Conservation (phyloP, 2,113 vertebrate species). For the Ovibos moschatus region DNA sequence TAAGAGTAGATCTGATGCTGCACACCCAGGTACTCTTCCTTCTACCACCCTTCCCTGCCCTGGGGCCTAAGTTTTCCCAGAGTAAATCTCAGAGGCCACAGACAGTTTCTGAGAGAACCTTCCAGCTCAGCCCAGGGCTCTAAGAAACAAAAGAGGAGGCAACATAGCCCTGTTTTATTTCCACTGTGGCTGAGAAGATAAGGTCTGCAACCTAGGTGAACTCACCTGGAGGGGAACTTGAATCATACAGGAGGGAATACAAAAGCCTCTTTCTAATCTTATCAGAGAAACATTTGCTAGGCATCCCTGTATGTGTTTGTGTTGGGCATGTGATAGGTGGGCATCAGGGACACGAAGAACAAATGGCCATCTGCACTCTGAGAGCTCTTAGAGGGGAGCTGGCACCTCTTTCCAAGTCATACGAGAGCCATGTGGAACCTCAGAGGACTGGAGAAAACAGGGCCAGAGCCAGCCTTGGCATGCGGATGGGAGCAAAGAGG, state of each 20-base stretch:
- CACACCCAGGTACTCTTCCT: neutral
- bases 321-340: neutral
- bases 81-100: neutral
- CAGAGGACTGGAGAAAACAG: neutral
- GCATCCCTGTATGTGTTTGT: neutral
- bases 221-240: neutral
- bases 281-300: neutral
- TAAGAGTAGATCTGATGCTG: neutral
- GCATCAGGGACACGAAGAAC: neutral
- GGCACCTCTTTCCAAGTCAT: neutral
- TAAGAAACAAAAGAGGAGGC: neutral
- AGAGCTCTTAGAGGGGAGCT: neutral
- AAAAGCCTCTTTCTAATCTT: neutral
- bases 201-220: neutral
- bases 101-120: neutral
- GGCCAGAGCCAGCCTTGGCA: neutral
- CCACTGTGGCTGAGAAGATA: neutral
- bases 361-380: neutral
- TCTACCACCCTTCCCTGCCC: neutral
- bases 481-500: neutral
- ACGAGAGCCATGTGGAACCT: neutral
- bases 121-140: neutral
- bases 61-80: neutral
- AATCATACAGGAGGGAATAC: neutral
- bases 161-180: neutral